Evolutionary conservation across 1,140 invertebrate genomes (phyloP), one percentile per base, ranked within the genome.

Genomic region (Drosophila subpulchrella): DNA sequence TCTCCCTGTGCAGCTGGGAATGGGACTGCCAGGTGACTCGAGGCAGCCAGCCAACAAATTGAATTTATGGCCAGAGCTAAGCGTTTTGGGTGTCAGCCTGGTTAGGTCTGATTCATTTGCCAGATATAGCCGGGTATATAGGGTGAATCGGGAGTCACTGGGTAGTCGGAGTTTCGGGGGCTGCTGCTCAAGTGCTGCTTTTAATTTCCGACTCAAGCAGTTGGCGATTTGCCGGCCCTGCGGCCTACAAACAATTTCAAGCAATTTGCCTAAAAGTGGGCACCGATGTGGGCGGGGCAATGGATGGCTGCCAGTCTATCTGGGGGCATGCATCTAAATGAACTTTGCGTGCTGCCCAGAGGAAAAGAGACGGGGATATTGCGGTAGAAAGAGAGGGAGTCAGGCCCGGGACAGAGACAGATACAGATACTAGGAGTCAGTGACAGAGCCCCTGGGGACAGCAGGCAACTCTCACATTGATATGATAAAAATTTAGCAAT

Each of bases 261-360:
- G 66, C 66, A 89, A 90, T 89, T 88, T 89, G 84, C 83, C 84
- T 88, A 77, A 89, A 88, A 89, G 83, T 88, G 81, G 75, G 75
- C 82, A 82, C 63, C 65, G 15, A 27, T 17, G 65, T 65, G 70
- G 73, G 36, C 50, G 34, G 47, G 34, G 27, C 60, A 68, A 68
- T 66, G 65, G 32, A 68, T 68, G 61, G 65, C 61, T 53, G 17
- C 36, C 65, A 27, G 63, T 58, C 57, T 91, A 91, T 90, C 88
- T 70, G 30, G 65, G 68, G 48, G 73, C 86, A 81, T 90, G 82
- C 88, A 91, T 91, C 88, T 90, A 81, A 91, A 90, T 90, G 67
- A 88, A 71, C 62, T 74, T 88, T 83, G 82, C 88, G 82, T 91
- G 84, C 42, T 56, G 60, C 39, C 36, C 46, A n/a, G 30, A 48